phyloP scores from a whole-genome alignment of 2,113 vertebrate genomes.

The Petaurus breviceps region DNA sequence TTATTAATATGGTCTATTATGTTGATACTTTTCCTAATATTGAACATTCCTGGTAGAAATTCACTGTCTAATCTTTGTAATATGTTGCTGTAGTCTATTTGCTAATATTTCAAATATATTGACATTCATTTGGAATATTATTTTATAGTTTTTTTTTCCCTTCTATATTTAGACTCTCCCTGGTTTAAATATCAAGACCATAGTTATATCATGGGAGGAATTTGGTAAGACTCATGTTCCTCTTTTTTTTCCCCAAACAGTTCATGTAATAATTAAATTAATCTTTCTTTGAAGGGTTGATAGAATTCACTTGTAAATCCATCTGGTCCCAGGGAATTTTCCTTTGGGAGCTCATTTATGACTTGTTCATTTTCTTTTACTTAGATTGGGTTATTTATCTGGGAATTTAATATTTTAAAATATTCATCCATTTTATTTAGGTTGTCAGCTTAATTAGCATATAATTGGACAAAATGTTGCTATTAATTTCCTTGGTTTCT shows the following conservation, averaged over 20 bases:
- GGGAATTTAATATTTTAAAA: neutral
- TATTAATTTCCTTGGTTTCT: neutral
- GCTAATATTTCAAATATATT: neutral
- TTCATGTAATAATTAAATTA: neutral
- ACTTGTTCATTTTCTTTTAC: neutral
- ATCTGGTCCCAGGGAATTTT: neutral
- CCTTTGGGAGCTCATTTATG: neutral
- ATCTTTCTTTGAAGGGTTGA: neutral
- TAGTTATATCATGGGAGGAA: neutral
- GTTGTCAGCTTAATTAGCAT: neutral
- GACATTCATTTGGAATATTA: neutral
- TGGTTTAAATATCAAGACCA: neutral
- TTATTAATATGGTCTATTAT: neutral
- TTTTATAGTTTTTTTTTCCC: neutral
- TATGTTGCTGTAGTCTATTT: neutral
- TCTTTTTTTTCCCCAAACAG: neutral
- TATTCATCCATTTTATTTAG: neutral
- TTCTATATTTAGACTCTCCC: neutral
- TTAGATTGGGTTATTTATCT: neutral
- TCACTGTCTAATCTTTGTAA: neutral
- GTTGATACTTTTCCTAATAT: neutral
- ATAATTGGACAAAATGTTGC: neutral
- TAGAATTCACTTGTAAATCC: neutral
- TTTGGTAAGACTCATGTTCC: neutral
- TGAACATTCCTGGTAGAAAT: neutral